A percentile compares a stretch with the other conserved stretches of the same genome.
These are phyloP conservation scores for Notothenia coriiceps DNA, from an alignment of 2,113 vertebrate genomes.

Conservation along the genomic window DNA sequence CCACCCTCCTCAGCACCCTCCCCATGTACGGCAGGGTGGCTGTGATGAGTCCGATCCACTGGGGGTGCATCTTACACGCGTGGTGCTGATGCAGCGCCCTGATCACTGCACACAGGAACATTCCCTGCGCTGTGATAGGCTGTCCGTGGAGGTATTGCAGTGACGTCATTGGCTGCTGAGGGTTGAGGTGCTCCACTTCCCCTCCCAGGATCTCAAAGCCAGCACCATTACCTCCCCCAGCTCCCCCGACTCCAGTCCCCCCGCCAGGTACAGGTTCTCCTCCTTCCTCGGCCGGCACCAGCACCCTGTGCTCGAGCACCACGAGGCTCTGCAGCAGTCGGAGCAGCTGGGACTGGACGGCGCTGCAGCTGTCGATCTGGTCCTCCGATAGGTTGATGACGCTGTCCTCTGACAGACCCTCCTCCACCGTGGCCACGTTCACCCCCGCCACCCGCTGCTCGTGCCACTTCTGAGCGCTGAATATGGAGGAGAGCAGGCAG, in stretches of 20 bases:
- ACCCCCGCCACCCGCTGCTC: conserved; percentile 88
- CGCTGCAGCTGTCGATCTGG: conserved; percentile 93
- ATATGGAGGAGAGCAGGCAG: conserved; percentile 96
- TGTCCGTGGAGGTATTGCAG: conserved; percentile 97
- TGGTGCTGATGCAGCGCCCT: conserved; percentile 96
- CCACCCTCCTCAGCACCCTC: conserved; percentile 93
- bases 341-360: conserved; percentile 94
- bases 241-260: conserved; percentile 81
- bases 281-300: conserved; percentile 91
- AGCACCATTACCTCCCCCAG: conserved; percentile 73
- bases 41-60: conserved; percentile 98
- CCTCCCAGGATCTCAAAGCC: conserved; percentile 92
- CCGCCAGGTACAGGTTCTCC: conserved; percentile 73
- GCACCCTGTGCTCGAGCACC: conserved; percentile 93
- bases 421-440: conserved; percentile 90
- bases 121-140: conserved; percentile 97
- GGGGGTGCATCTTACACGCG: conserved; percentile 97
- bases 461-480: conserved; percentile 97
- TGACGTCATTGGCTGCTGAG: conserved; percentile 96
- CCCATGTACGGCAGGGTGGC: conserved; percentile 98
- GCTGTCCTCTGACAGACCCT: conserved; percentile 96
- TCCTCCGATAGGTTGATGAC: conserved; percentile 98
- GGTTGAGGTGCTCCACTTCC: conserved; percentile 93
- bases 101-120: conserved; percentile 98
- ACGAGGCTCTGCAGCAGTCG: conserved; percentile 94